These are phyloP conservation scores for Caenorhabditis macrosperma DNA, from an alignment of 2,888 invertebrate genomes.

Conservation along the genomic window DNA sequence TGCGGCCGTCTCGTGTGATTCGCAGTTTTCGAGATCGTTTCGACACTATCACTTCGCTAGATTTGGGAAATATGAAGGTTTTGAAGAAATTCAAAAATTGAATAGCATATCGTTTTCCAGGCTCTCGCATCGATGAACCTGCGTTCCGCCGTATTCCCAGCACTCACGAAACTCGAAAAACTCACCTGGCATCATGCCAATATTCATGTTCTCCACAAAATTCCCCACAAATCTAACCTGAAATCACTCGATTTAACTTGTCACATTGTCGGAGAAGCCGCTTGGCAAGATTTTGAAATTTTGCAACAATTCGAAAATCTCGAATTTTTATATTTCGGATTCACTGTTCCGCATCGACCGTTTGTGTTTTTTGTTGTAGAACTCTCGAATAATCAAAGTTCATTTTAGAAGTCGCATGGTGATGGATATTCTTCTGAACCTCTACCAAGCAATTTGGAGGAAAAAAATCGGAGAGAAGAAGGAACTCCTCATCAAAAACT, in stretches of 20 bases:
- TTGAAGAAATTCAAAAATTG: background rate
- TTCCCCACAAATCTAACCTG: slow-evolving; percentile 41
- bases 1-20: slow-evolving; percentile 63
- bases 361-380: slow-evolving; percentile 20
- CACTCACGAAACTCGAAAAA: slow-evolving; percentile 40
- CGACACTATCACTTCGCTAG: slow-evolving; percentile 43
- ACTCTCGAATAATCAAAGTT: background rate
- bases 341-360: slow-evolving; percentile 49
- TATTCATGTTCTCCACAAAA: slow-evolving; percentile 17
- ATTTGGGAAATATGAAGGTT: slow-evolving; percentile 58
- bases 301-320: slow-evolving; percentile 52
- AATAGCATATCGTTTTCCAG: slow-evolving; percentile 16
- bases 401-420: slow-evolving; percentile 53
- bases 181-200: slow-evolving; percentile 60
- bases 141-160: slow-evolving; percentile 45
- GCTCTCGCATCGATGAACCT: slow-evolving; percentile 25
- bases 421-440: slow-evolving; percentile 56
- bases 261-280: slow-evolving; percentile 20
- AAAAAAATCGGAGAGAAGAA: slow-evolving; percentile 23
- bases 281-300: slow-evolving; percentile 1
- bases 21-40: slow-evolving; percentile 42
- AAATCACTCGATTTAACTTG: slow-evolving; percentile 38
- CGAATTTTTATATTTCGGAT: slow-evolving; percentile 49
- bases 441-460: slow-evolving; percentile 63
- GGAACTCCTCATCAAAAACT: slow-evolving; percentile 4